These are phyloP conservation scores for Ochotona princeps DNA, from an alignment of 2,113 vertebrate species.

Conservation along the genomic window DNA sequence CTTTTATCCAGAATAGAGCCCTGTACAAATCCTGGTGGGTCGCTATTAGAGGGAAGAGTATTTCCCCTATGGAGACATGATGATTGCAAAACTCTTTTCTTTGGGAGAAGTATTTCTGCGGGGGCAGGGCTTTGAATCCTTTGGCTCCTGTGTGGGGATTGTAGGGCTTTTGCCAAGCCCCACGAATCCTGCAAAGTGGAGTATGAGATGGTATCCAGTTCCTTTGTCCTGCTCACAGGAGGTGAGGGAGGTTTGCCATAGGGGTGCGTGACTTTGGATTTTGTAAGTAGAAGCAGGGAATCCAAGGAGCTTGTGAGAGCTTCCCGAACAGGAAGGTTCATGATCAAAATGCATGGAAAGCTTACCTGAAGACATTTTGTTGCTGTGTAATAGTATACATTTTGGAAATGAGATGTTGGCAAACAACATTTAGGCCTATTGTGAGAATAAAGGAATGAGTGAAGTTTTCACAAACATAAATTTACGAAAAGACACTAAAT, in stretches of 20 bases:
- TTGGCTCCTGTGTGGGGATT: neutral
- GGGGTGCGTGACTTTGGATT: neutral
- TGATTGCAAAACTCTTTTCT: neutral
- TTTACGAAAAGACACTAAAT: slow-evolving; percentile 17
- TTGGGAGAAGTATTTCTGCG: slow-evolving; percentile 2
- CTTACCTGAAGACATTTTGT: neutral
- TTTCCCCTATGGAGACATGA: neutral
- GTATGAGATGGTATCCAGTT: neutral
- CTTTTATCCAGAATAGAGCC: neutral
- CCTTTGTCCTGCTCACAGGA: neutral
- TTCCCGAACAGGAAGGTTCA: neutral
- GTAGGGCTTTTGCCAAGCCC: neutral
- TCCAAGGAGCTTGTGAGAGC: neutral
- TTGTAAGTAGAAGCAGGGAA: slow-evolving; percentile 38
- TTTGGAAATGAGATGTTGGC: slow-evolving; percentile 4
- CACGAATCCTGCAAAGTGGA: neutral
- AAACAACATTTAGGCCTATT: slow-evolving; percentile 41
- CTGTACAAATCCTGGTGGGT: neutral
- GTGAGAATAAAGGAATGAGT: slow-evolving; percentile 24
- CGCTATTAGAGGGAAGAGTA: neutral
- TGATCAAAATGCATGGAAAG: slow-evolving; percentile 6
- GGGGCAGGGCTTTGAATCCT: neutral
- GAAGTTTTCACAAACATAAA: slow-evolving; percentile 8
- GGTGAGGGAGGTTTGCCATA: neutral
- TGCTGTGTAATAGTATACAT: slow-evolving; percentile 24